Base-by-base conservation (phyloP, 2,797 vertebrate species). In the Danionella dracula region DNA sequence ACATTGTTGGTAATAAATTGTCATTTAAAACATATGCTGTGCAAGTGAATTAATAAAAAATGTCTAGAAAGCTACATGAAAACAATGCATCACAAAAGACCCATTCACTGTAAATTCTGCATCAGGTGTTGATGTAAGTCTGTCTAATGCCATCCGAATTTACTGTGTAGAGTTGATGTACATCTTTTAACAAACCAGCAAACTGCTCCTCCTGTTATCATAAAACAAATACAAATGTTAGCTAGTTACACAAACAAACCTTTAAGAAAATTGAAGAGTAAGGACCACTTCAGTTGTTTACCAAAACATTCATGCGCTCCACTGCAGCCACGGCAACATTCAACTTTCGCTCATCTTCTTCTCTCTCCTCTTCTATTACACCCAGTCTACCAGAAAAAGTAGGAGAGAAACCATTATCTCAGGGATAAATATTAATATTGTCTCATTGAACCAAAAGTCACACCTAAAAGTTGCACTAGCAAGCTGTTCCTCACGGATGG, bases 301-400 rank as follows among this genome's bases (percentile, higher is more conserved):
- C 90, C 86, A 91, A 72, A 15, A 85, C 70, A 19, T 87, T 87
- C 78, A 90, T 83, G 46, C 88, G 77, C 37, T 90, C 87, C 0
- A 83, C 83, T 68, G 89, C 87, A 68, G 87, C 87, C 27, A 86
- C 54, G 15, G 87, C 89, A 8, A 85, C 76, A 29, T 49, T 79
- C 0, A 91, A 72, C 66, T 84, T 90, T 65, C 79, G 84, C 79
- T 88, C 87, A 38, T 89, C 89, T 57, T 90, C 89, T 64, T 90
- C 89, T 59, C 87, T 77, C 76, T 91, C 90, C 65, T 91, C 90
- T 34, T 91, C 90, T 49, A 91, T 91, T 74, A 90, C 87, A 15
- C 82, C 85, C 59, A 91, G 74, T 77, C 90, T 91, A 66, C 4
- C 75, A 16, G 53, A 35, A 72, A 6, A 75, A 2, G 57, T 2